Conservation (phyloP, 2,888 invertebrate species). For the Coleophora flavipennella region DNA sequence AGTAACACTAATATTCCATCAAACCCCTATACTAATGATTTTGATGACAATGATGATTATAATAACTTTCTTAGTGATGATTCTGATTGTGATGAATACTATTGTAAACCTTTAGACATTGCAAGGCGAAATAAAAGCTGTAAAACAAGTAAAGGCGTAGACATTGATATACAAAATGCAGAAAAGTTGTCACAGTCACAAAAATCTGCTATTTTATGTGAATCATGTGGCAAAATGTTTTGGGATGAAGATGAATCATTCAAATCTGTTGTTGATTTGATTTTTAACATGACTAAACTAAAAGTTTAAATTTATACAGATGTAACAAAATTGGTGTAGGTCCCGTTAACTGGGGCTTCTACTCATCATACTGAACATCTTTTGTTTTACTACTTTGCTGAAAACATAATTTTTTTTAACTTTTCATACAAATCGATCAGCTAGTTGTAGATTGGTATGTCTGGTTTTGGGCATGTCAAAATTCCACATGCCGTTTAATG, state of each 20-base stretch:
- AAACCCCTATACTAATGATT: slow-evolving; percentile 20
- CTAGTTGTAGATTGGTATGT: no score
- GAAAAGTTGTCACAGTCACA: slow-evolving; percentile 52
- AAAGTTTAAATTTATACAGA: slow-evolving; percentile 9
- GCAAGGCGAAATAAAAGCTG: slow-evolving; percentile 27
- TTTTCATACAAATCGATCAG: no score
- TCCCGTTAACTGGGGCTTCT: no score
- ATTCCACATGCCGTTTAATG: no score
- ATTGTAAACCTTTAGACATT: slow-evolving; percentile 27
- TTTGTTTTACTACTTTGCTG: no score
- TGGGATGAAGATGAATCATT: slow-evolving; percentile 73
- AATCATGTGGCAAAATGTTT: slow-evolving; percentile 81
- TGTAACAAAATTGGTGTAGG: slow-evolving; percentile 1
- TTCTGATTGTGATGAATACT: slow-evolving; percentile 49
- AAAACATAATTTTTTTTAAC: no score
- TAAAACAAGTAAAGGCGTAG: slow-evolving; percentile 67
- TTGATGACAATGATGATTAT: slow-evolving; percentile 42
- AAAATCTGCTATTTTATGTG: slow-evolving; percentile 78
- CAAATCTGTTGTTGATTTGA: slow-evolving; percentile 32
- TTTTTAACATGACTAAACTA: slow-evolving; percentile 30
- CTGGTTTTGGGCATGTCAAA: no score
- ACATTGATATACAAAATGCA: slow-evolving; percentile 69
- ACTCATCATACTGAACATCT: no score
- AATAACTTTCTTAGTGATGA: slow-evolving; percentile 58
- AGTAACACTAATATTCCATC: slow-evolving; percentile 13